Evolutionary conservation across 2,113 vertebrate genomes (phyloP).

Genomic region (Thalassoma bifasciatum): DNA sequence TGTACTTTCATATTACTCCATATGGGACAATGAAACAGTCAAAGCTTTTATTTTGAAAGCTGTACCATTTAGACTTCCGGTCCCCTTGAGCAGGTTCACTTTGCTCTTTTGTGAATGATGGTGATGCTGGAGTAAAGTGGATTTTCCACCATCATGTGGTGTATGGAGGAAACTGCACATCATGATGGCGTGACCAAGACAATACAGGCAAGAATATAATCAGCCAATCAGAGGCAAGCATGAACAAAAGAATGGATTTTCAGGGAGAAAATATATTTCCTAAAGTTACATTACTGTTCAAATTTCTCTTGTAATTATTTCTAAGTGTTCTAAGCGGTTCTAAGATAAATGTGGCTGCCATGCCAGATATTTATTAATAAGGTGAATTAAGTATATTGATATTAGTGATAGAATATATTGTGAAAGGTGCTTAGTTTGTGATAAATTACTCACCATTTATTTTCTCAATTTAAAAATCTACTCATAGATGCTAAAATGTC

Average conservation of each 20-base stretch:
- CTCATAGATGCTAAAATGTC: background rate
- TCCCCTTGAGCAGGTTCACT: background rate
- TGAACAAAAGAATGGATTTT: background rate
- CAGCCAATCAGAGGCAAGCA: background rate
- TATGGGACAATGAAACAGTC: background rate
- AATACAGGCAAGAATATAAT: background rate
- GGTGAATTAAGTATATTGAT: too few species aligned
- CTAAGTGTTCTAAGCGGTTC: too few species aligned
- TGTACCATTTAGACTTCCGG: slow-evolving; percentile 6
- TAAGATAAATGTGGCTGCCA: too few species aligned
- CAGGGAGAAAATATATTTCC: too few species aligned
- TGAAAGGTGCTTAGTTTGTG: too few species aligned
- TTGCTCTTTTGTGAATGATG: slow-evolving; percentile 10
- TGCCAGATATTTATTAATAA: too few species aligned
- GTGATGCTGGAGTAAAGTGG: slow-evolving; percentile 23
- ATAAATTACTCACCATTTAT: too few species aligned
- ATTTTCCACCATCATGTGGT: slow-evolving; percentile 50
- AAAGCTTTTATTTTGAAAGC: slow-evolving; percentile 52
- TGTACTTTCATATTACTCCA: too few species aligned
- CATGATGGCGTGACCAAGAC: background rate
- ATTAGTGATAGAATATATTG: too few species aligned
- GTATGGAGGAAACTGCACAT: slow-evolving; percentile 3
- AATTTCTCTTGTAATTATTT: too few species aligned
- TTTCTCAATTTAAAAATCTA: too few species aligned
- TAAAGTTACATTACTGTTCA: too few species aligned